Conservation (phyloP, 2,888 invertebrate genomes). For the Orthosia gracilis region DNA sequence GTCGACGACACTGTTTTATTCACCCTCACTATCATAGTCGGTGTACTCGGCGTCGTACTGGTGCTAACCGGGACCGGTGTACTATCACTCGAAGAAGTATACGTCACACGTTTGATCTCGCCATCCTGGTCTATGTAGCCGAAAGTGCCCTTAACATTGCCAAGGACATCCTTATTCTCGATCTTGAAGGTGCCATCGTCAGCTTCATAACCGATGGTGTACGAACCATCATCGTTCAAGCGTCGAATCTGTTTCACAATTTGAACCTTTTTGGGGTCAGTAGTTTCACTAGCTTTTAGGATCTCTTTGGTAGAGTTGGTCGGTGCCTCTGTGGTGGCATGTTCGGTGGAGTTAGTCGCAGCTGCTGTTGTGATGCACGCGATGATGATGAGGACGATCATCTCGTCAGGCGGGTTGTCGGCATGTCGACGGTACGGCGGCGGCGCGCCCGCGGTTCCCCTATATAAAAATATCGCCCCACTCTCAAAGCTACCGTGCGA, state of each 20-base stretch:
- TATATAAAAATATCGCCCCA: conserved; percentile 90
- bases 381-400: conserved; percentile 83
- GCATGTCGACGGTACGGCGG: conserved; percentile 88
- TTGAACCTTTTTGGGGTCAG: conserved; percentile 93
- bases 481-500: conserved; percentile 86
- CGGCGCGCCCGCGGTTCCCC: conserved; percentile 82
- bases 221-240: conserved; percentile 96
- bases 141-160: conserved; percentile 96
- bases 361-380: conserved; percentile 79
- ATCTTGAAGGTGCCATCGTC: conserved; percentile 97
- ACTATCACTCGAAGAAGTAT: conserved; percentile 90
- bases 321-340: conserved; percentile 75
- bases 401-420: conserved; percentile 84
- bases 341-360: conserved; percentile 75
- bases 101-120: conserved; percentile 95
- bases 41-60: conserved; percentile 79
- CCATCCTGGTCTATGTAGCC: conserved; percentile 95
- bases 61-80: conserved; percentile 84
- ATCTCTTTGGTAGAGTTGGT: conserved; percentile 89
- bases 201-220: conserved; percentile 96
- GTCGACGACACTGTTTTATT: conserved; percentile 89
- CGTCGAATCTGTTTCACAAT: conserved; percentile 96
- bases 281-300: conserved; percentile 92
- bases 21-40: conserved; percentile 88
- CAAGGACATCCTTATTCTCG: conserved; percentile 95